Conservation (phyloP, 37 sponge, comb jelly and placozoan species). For the Mnemiopsis leidyi region DNA sequence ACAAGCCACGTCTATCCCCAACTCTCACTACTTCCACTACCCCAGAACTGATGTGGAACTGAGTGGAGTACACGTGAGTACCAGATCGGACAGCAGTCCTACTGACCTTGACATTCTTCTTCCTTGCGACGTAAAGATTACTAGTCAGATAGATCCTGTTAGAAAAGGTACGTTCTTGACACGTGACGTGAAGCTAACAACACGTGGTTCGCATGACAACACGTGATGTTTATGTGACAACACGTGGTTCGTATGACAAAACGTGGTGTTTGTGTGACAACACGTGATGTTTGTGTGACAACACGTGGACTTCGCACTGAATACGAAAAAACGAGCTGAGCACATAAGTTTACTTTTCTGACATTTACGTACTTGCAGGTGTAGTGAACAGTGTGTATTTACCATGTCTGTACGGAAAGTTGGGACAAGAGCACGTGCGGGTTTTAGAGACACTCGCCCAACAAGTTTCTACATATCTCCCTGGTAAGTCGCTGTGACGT, state of each 20-base stretch:
- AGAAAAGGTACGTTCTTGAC: no score
- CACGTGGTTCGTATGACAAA: no score
- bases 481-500: not conserved
- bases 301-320: no score
- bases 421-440: slow-evolving; percentile 1
- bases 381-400: not conserved
- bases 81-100: not conserved
- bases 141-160: not conserved
- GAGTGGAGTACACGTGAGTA: not conserved
- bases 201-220: no score
- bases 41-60: not conserved
- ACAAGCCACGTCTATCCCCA: no score
- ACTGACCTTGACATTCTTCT: not conserved
- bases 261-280: no score
- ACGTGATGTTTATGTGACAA: no score
- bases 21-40: no score
- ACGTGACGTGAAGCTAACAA: no score
- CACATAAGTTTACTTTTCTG: no score
- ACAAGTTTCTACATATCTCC: not conserved
- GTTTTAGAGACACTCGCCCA: not conserved
- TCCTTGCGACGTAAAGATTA: not conserved
- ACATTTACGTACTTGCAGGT: not conserved
- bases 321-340: no score
- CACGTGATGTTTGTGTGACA: no score
- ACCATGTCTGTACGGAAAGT: not conserved